phyloP scores from a whole-genome alignment of 2,797 vertebrate species.

The Sebastes trivittatus region DNA sequence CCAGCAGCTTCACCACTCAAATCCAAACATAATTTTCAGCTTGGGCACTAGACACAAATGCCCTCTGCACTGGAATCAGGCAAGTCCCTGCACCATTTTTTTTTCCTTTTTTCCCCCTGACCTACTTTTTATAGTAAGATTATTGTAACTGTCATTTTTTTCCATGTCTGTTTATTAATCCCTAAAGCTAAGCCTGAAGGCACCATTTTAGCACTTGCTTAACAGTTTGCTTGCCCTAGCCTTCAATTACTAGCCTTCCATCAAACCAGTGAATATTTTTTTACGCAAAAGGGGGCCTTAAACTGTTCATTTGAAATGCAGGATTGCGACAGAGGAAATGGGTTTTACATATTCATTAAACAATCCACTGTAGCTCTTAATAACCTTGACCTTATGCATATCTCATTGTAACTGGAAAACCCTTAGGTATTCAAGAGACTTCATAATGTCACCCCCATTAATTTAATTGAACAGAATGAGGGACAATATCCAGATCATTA shows the following conservation, averaged over 20 bases:
- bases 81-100: constrained; percentile 69
- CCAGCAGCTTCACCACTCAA: constrained; percentile 74
- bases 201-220: constrained; percentile 78
- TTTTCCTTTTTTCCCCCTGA: constrained; percentile 63
- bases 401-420: constrained; percentile 38
- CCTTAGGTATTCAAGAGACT: constrained; percentile 50
- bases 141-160: constrained; percentile 84
- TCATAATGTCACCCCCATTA: constrained; percentile 51
- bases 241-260: constrained; percentile 73
- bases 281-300: constrained; percentile 23
- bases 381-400: constrained; percentile 70
- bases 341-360: constrained; percentile 63
- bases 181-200: constrained; percentile 79
- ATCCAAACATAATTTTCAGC: constrained; percentile 80
- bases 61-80: constrained; percentile 76
- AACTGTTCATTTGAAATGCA: constrained; percentile 49
- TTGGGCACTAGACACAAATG: constrained; percentile 76
- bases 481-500: constrained; percentile 42
- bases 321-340: constrained; percentile 20
- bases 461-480: constrained; percentile 48
- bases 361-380: constrained; percentile 41
- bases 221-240: constrained; percentile 69
- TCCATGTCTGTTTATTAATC: constrained; percentile 85
- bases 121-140: constrained; percentile 85
- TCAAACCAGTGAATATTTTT: constrained; percentile 46